These are phyloP conservation scores for Syngnathus typhle DNA, from an alignment of 2,113 vertebrate species.

Conservation along the genomic window DNA sequence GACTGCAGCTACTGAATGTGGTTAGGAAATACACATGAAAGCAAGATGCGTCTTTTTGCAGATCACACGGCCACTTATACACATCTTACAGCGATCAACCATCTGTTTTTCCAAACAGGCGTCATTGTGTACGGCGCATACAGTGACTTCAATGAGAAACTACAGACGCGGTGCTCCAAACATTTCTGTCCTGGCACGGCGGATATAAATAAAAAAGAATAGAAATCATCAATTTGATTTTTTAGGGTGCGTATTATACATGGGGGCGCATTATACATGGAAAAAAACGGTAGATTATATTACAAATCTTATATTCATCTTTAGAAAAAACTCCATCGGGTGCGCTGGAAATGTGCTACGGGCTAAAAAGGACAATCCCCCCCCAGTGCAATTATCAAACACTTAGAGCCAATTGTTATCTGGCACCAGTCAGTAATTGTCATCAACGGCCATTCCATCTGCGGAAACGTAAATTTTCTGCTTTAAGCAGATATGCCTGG, in stretches of 20 bases:
- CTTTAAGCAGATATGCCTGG: background rate
- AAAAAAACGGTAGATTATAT: no score
- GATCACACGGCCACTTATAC: background rate
- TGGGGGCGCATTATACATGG: no score
- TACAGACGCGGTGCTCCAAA: constrained; percentile 12
- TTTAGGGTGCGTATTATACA: no score
- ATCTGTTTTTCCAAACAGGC: constrained; percentile 7
- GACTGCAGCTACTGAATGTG: background rate
- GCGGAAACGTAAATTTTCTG: background rate
- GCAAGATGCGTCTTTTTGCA: background rate
- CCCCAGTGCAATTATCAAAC: background rate
- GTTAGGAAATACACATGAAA: background rate
- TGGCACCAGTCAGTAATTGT: background rate
- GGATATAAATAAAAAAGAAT: background rate
- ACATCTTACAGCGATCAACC: background rate
- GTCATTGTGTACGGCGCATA: constrained; percentile 12
- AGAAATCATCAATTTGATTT: constrained; percentile 9
- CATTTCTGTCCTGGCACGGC: constrained; percentile 9
- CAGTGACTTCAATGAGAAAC: constrained; percentile 10
- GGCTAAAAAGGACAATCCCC: background rate
- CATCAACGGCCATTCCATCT: background rate
- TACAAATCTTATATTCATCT: no score
- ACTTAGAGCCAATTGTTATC: background rate
- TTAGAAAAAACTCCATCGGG: background rate
- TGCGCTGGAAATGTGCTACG: background rate